phyloP scores from a whole-genome alignment of 2,888 invertebrate species.

The Neoascia interrupta region DNA sequence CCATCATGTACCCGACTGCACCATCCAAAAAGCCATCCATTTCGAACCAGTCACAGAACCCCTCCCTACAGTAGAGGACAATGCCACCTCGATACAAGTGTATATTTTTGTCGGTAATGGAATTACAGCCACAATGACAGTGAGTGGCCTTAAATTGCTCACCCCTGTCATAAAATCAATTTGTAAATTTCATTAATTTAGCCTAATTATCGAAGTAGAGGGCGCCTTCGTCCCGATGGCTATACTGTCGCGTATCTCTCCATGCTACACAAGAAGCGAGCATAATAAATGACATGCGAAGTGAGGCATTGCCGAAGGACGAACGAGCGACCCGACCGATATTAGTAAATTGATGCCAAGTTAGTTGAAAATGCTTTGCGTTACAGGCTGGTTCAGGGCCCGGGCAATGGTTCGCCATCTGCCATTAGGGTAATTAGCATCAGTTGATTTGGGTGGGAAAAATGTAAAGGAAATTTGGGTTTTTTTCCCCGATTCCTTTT shows the following conservation, averaged over 20 bases:
- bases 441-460: slow-evolving; percentile 56
- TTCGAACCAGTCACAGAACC: no score
- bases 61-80: no score
- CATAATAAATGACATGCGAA: slow-evolving; percentile 46
- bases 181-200: slow-evolving; percentile 68
- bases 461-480: slow-evolving; percentile 21
- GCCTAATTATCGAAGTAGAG: slow-evolving; percentile 54
- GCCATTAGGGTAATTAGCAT: slow-evolving; percentile 65
- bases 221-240: slow-evolving; percentile 13
- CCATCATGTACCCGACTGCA: no score
- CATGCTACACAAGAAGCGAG: neutral
- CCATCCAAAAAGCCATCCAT: no score
- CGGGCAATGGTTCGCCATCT: slow-evolving; percentile 59
- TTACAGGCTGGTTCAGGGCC: slow-evolving; percentile 26
- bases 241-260: slow-evolving; percentile 1
- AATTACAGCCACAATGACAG: slow-evolving; percentile 39
- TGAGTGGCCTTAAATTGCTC: slow-evolving; percentile 62
- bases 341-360: slow-evolving; percentile 63
- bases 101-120: no score
- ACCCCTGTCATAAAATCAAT: slow-evolving; percentile 67
- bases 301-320: slow-evolving; percentile 14
- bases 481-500: slow-evolving; percentile 27
- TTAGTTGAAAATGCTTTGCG: slow-evolving; percentile 26
- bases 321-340: slow-evolving; percentile 18
- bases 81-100: no score